Evolutionary conservation across 2,888 invertebrate genomes (phyloP).

Genomic region (Globia sparganii): DNA sequence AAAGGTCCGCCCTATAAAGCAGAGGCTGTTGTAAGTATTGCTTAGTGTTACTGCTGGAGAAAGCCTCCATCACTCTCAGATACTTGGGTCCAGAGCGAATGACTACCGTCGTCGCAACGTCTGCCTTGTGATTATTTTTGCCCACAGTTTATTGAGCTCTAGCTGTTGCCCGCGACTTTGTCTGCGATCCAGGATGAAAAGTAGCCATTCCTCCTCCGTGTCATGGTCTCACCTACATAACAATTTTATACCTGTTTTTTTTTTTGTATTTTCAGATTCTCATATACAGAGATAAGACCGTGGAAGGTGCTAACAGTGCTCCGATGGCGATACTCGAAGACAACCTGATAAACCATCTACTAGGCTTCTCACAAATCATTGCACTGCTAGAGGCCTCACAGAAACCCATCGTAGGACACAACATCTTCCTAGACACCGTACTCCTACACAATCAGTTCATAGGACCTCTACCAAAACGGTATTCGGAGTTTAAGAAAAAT

Average conservation of each 20-base stretch:
- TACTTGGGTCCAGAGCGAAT: no score
- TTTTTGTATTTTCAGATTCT: conserved; percentile 80
- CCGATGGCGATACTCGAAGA: conserved; percentile 86
- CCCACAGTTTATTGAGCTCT: no score
- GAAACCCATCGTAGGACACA: conserved; percentile 95
- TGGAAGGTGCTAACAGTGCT: conserved; percentile 81
- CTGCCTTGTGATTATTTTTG: no score
- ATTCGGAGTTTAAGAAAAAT: conserved; percentile 91
- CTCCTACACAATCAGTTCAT: conserved; percentile 93
- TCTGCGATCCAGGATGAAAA: no score
- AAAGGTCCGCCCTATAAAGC: no score
- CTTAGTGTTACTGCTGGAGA: no score
- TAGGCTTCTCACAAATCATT: conserved; percentile 93
- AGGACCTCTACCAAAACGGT: conserved; percentile 92
- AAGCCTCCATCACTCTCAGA: no score
- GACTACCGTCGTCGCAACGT: no score
- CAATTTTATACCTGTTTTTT: not conserved
- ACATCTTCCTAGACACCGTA: conserved; percentile 92
- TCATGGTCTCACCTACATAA: not conserved
- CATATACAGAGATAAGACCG: conserved; percentile 82
- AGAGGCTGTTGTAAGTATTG: no score
- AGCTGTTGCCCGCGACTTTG: no score
- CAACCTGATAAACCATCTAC: conserved; percentile 86
- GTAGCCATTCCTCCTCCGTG: no score
- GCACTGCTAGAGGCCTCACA: conserved; percentile 89